Evolutionary conservation across 2,797 vertebrate species (phyloP).

Genomic region (Danio tinwini): DNA sequence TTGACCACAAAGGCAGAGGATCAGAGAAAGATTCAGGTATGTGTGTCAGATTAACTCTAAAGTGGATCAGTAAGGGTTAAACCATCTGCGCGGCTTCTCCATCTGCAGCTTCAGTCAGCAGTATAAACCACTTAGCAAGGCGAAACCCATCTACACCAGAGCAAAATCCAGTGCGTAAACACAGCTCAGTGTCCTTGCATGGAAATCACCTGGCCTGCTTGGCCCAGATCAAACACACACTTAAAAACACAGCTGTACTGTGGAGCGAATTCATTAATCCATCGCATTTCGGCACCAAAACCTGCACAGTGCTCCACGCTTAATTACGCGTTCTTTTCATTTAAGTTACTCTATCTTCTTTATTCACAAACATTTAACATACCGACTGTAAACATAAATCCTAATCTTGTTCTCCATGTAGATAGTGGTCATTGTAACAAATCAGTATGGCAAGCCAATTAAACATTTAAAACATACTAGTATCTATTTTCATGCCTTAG

Average conservation of each 20-base stretch:
- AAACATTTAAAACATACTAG: background rate
- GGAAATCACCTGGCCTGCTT: slow-evolving; percentile 71
- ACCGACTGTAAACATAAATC: background rate
- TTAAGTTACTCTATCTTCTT: background rate
- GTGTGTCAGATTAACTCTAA: slow-evolving; percentile 66
- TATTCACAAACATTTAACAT: background rate
- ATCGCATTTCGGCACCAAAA: slow-evolving; percentile 17
- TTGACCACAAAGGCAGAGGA: slow-evolving; percentile 74
- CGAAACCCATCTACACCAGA: slow-evolving; percentile 50
- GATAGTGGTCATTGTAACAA: background rate
- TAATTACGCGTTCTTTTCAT: background rate
- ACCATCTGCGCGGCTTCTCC: slow-evolving; percentile 75
- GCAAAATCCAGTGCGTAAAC: slow-evolving; percentile 17
- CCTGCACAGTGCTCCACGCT: background rate
- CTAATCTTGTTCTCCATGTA: background rate
- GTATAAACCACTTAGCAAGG: slow-evolving; percentile 72
- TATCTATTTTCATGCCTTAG: background rate
- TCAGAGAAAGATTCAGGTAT: slow-evolving; percentile 80
- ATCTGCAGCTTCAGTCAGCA: slow-evolving; percentile 73
- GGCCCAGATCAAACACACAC: slow-evolving; percentile 52
- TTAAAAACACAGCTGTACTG: slow-evolving; percentile 67
- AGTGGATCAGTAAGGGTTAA: slow-evolving; percentile 77
- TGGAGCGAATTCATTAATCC: slow-evolving; percentile 67
- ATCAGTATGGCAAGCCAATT: background rate
- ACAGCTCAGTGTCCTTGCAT: slow-evolving; percentile 72